Evolutionary conservation across 1,140 invertebrate species (phyloP).

Genomic region (Homalodisca vitripennis): DNA sequence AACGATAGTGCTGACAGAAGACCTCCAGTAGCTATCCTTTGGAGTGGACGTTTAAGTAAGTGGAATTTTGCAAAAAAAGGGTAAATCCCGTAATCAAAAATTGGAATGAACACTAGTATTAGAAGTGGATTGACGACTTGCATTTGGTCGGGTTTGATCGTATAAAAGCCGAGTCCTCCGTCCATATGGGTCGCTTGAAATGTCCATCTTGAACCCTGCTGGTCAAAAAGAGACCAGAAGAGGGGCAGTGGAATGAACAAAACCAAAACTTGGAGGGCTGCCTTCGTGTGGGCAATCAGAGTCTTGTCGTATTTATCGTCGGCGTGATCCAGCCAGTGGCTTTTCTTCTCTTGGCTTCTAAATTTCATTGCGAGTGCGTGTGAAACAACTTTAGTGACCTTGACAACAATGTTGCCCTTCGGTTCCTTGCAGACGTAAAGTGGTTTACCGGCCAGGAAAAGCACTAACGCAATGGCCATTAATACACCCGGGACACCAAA

Average conservation of each 20-base stretch:
- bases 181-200: constrained; percentile 91
- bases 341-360: constrained; percentile 50
- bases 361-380: constrained; percentile 22
- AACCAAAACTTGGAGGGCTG: constrained; percentile 66
- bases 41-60: constrained; percentile 63
- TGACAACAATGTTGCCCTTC: constrained; percentile 76
- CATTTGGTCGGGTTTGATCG: constrained; percentile 86
- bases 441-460: constrained; percentile 76
- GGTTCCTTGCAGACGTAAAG: constrained; percentile 77
- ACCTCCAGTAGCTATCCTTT: constrained; percentile 79
- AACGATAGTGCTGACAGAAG: constrained; percentile 82
- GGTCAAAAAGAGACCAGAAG: constrained; percentile 88
- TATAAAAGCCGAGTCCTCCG: constrained; percentile 67
- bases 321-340: constrained; percentile 78
- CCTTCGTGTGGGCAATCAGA: constrained; percentile 74
- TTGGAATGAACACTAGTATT: constrained; percentile 82
- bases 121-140: constrained; percentile 85
- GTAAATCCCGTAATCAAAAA: constrained; percentile 79
- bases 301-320: constrained; percentile 62
- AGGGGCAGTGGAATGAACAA: constrained; percentile 84
- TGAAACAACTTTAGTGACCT: constrained; percentile 75
- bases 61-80: constrained; percentile 54
- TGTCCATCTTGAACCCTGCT: constrained; percentile 93
- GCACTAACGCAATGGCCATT: constrained; percentile 80
- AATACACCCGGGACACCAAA: constrained; percentile 88